Base-by-base conservation (phyloP, 1,140 invertebrate genomes). In the Fopius arisanus region DNA sequence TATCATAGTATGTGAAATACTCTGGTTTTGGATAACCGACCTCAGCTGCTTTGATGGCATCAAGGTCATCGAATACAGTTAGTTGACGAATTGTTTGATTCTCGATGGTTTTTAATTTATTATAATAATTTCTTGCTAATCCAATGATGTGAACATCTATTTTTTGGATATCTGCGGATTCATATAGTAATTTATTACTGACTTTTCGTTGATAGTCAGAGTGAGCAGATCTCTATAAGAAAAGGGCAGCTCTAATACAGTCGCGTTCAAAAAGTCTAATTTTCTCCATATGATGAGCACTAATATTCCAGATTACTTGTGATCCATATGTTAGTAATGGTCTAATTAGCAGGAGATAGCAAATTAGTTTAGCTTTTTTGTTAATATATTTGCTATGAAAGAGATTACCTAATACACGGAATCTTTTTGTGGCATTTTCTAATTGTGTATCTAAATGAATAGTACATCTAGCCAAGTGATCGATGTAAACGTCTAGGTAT, bases 271-370 rank as follows among this genome's bases (percentile, higher is more conserved):
- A 63, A 26, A 14, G 1, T 72, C 29, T 33, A n/a, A 2, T 9
- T 43, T 12, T 65, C 33, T 28, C 33, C 19, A 21, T 3, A 16
- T 33, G 54, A n/a, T n/a, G 4, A 19, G 10, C 29, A 43, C 67
- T 23, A 4, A 48, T 16, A 26, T 76, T 74, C 5, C 71, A 75
- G 66, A 77, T 78, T 0, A 78, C 62, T 19, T 62, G 71, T 29
- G 33, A 21, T 12, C 51, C 78, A 31, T 80, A 79, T 0, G 74
- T 79, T n/a, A 77, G 26, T 2, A 78, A 0, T 26, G 78, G 79
- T 14, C 78, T 28, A 0, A 80, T 65, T 21, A 79, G 26, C 2
- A 40, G 12, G 21, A 29, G 12, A 51, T 73, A 73, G 9, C 26
- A 67, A 3, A 51, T 67, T 7, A 67, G 26, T 73, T 73, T 73